phyloP scores from a whole-genome alignment of 2,113 vertebrate genomes.

The Saiga tatarica region DNA sequence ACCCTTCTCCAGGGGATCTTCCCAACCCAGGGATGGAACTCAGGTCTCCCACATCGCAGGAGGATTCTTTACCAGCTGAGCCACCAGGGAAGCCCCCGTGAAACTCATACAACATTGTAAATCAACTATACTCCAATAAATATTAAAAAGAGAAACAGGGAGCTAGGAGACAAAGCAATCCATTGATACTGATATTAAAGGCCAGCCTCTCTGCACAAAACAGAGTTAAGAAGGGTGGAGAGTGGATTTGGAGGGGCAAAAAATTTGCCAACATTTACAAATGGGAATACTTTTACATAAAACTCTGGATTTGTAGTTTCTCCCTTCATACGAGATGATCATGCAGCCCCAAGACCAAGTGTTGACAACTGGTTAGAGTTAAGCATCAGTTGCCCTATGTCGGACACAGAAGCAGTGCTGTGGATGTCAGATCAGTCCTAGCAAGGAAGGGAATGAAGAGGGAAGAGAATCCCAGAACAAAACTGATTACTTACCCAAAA shows the following conservation, averaged over 20 bases:
- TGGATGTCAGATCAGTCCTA: neutral
- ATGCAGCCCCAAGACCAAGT: neutral
- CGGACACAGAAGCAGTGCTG: neutral
- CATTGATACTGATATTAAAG: neutral
- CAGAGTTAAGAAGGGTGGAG: neutral
- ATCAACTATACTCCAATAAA: neutral
- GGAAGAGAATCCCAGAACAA: neutral
- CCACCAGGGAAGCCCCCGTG: neutral
- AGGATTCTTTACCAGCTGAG: neutral
- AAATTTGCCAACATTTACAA: neutral
- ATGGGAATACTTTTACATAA: neutral
- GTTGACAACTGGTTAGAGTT: neutral
- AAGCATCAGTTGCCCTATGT: neutral
- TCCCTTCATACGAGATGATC: neutral
- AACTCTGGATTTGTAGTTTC: neutral
- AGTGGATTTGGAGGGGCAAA: neutral
- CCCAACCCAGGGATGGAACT: neutral
- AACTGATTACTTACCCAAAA: neutral
- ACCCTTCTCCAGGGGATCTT: neutral
- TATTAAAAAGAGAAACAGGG: neutral
- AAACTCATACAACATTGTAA: neutral
- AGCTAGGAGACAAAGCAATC: neutral
- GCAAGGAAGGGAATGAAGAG: neutral
- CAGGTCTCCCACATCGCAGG: neutral
- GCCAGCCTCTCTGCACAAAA: neutral